Evolutionary conservation across 2,888 invertebrate species (phyloP).

Genomic region (Anoncus sp.): DNA sequence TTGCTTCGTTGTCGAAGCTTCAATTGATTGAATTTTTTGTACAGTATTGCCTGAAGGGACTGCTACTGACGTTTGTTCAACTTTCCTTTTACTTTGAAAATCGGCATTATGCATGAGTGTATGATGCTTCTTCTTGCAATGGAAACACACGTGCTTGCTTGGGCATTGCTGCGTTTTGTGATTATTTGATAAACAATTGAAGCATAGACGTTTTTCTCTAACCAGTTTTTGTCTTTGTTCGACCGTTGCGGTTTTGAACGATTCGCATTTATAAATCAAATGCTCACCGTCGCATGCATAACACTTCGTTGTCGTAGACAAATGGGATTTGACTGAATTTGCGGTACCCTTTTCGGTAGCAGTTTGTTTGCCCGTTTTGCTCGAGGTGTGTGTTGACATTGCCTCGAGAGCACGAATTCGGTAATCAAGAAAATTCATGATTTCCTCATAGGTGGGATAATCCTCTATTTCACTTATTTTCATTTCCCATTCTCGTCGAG

Average conservation of each 20-base stretch:
- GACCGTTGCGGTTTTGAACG: slow-evolving; percentile 23
- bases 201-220: slow-evolving; percentile 23
- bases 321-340: slow-evolving; percentile 16
- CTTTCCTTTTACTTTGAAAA: too few relatives aligned
- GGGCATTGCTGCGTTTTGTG: slow-evolving; percentile 42
- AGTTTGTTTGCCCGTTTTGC: slow-evolving; percentile 2
- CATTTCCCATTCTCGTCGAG: slow-evolving; percentile 37
- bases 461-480: slow-evolving; percentile 28
- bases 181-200: slow-evolving; percentile 47
- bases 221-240: slow-evolving; percentile 31
- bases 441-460: slow-evolving; percentile 16
- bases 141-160: slow-evolving; percentile 29
- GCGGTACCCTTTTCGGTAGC: slow-evolving; percentile 1
- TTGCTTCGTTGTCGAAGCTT: too few relatives aligned
- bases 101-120: slow-evolving; percentile 35
- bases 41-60: too few relatives aligned
- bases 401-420: slow-evolving; percentile 23
- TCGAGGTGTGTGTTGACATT: neutral
- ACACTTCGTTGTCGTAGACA: slow-evolving; percentile 18
- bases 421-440: slow-evolving; percentile 15
- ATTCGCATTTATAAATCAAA: slow-evolving; percentile 31
- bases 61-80: too few relatives aligned
- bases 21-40: too few relatives aligned
- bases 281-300: slow-evolving; percentile 19
- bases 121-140: slow-evolving; percentile 50